Evolutionary conservation across 2,888 invertebrate species (phyloP), one percentile per base, ranked within the genome.

Genomic region (Temnothorax ravouxi): DNA sequence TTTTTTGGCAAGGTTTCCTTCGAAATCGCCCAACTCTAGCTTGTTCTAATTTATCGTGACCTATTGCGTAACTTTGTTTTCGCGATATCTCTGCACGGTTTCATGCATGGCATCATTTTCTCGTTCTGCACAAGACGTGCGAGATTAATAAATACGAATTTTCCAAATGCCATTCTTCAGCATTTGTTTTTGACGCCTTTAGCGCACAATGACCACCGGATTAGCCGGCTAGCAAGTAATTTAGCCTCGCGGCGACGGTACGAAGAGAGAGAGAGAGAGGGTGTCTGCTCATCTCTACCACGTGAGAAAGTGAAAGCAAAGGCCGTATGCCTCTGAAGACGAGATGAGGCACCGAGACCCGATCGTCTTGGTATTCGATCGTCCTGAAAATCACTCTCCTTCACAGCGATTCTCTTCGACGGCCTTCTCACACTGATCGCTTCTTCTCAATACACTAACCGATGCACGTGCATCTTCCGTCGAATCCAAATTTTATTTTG

Each of bases 271-370:
- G 62, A 82, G 76, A 79, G 84, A 81, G 84, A 88, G 88, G 85
- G 80, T 87, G 89, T 91, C 88, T 86, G 77, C 86, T 87, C 80
- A 88, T 87, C 86, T 88, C 85, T 86, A 72, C 87, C 92, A 93
- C 93, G 93, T 93, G 93, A 93, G 93, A 93, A 93, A 93, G 93
- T 93, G 93, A 93, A 93, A 93, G 93, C 92, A 91, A 92, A 90
- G 87, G 88, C 84, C 86, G 87, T 87, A 84, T 66, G 82, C 52
- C 47, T 69, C 44, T 29, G 67, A 62, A 84, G 85, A 85, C 72
- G 76, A 86, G 77, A 72, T 75, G 82, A 84, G 83, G 81, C 72
- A 59, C 84, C 85, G 76, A 50, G 71, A 86, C 83, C 80, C 83
- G 87, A 87, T 80, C 83, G 59, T 81, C 81, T 66, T 44, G 84